Evolutionary conservation across 2,113 vertebrate species (phyloP), one percentile per base, ranked within the genome.

Genomic region (Loxodonta africana): DNA sequence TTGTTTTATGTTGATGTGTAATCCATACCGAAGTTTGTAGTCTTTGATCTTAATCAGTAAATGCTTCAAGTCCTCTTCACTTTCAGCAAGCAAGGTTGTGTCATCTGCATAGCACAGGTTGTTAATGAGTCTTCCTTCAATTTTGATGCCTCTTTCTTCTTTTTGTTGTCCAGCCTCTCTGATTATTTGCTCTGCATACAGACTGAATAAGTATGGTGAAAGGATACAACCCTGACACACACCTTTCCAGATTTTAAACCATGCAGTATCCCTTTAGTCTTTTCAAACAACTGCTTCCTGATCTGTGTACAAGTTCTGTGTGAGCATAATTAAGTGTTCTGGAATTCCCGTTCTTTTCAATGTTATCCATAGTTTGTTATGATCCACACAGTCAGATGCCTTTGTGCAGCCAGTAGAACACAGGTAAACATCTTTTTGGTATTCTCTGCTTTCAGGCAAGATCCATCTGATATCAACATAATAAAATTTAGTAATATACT

Each of bases 401-500:
- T 73, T 37, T 37, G 17, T 4, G 17, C 10, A 69, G 12, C 2
- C 10, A 69, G 8, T 69, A 23, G 17, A 69, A 17, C 30, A 33
- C 28, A 69, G 67, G n/a, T 73, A 37, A 18, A 73, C 14, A 73
- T 37, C 18, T 69, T 37, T 73, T 14, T 73, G 33, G 67, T 5
- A 33, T 33, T 33, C 2, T 69, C 33, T 57, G 48, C 48, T 37
- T 73, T 73, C n/a, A 37, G 9, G 2, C 18, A 37, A 73, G 69
- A 18, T 73, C 33, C 69, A 17, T 73, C 15, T n/a, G 33, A 73
- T 17, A 73, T 15, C 15, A 37, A 30, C n/a, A 37, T 33, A 69
- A 30, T 33, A 69, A 30, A 95, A 90, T 73, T 78, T 69, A 91
- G 11, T 87, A 92, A 80, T 30, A 82, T 57, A 71, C 8, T 86